Base-by-base conservation (phyloP, 2,888 invertebrate genomes). In the Eudasyphora cyanicolor region DNA sequence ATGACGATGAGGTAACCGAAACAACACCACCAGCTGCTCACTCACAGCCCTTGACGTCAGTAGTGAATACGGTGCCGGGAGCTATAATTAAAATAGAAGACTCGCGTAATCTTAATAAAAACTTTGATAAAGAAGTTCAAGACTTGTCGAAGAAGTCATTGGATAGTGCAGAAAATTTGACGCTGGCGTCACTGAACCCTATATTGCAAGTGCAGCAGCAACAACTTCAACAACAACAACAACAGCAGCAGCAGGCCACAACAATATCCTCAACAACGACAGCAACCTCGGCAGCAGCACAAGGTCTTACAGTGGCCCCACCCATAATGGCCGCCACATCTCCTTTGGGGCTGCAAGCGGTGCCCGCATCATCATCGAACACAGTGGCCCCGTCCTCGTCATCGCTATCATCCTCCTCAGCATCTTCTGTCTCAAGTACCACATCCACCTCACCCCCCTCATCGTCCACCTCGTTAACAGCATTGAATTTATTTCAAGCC, bases 131-230 rank as follows among this genome's bases (percentile, higher is more conserved):
- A 76, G 89, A 89, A 76, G 90, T 90, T 0, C 89, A 90, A 76
- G 90, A 90, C 80, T 82, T 90, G 24, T 90, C 90, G 14, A 90
- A 87, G 67, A 90, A 90, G 71, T 87, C 90, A 4, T 54, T 85
- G 64, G 82, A 85, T 64, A 79, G 73, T 67, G 75, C 73, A 42
- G 60, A 62, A 69, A 70, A 57, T 29, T 57, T 70, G 54, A 45
- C 29, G n/a, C 60, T 75, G 8, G 27, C 42, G 29, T n/a, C 81
- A 45, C 32, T 12, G 4, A 42, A 35, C 71, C 49, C 24, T 17
- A n/a, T n/a, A n/a, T 21, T 45, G 12, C 62, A 51, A 74, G 10
- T 62, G 3, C 83, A 57, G 35, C 45, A 62, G 21, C 79, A 29
- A 29, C 76, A 19, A 10, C 71, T 27, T 21, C 45, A 32, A 35